Percentiles rank a stretch among this genome's conserved stretches.
These are phyloP conservation scores for Ormyrus rosae DNA, from an alignment of 2,888 invertebrate genomes.

Conservation along the genomic window DNA sequence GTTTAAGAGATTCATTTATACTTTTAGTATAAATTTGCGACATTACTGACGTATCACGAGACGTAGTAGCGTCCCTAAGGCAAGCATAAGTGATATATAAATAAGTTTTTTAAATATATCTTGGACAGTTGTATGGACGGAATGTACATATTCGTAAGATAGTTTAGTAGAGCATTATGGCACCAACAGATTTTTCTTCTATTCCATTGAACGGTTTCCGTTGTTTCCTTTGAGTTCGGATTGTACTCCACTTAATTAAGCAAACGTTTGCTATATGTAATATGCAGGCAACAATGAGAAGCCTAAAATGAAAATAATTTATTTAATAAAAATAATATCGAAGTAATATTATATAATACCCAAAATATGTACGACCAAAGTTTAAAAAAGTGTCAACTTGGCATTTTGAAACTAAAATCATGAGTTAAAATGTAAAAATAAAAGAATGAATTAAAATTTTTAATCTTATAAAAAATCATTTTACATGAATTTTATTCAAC, in stretches of 20 bases:
- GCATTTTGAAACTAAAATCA: too few species aligned
- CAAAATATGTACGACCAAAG: too few species aligned
- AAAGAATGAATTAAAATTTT: too few species aligned
- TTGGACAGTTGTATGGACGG: not conserved
- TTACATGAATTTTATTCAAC: too few species aligned
- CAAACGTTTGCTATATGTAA: conserved; percentile 85
- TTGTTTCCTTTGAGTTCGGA: conserved; percentile 79
- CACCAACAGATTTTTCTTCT: conserved; percentile 88
- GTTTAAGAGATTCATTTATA: too few species aligned
- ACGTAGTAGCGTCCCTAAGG: too few species aligned
- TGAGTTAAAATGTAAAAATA: too few species aligned
- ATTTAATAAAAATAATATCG: not conserved
- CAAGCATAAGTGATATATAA: not conserved
- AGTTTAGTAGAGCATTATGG: conserved; percentile 87
- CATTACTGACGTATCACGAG: too few species aligned
- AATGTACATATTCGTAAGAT: not conserved
- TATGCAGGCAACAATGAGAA: conserved; percentile 84
- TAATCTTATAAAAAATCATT: too few species aligned
- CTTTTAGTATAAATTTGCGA: too few species aligned
- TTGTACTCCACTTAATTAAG: conserved; percentile 84
- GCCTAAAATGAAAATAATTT: conserved; percentile 76
- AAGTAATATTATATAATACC: not conserved
- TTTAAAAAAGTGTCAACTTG: too few species aligned
- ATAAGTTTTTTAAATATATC: not conserved
- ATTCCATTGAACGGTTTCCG: conserved; percentile 82